A percentile compares a stretch with the other conserved stretches of the same genome.
phyloP scores from a whole-genome alignment of 2,113 vertebrate genomes.

The Pungitius pungitius region DNA sequence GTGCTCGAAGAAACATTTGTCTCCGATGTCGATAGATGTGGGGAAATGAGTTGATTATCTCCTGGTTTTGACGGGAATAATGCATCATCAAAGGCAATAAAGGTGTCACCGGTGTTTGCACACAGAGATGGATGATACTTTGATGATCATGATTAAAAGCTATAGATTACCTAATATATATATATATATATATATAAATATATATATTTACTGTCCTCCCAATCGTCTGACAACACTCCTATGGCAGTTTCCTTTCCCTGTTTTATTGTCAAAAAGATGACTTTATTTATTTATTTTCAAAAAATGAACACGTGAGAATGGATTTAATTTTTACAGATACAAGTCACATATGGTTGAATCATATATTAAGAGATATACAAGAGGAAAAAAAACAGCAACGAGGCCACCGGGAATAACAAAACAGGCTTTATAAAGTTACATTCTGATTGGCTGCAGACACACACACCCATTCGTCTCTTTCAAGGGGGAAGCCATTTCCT shows the following conservation, averaged over 20 bases:
- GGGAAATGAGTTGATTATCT: slow-evolving; percentile 73
- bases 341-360: slow-evolving; percentile 8
- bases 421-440: slow-evolving; percentile 20
- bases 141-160: slow-evolving; percentile 75
- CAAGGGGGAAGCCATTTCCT: slow-evolving; percentile 57
- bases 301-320: not conserved
- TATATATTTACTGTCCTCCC: slow-evolving; percentile 44
- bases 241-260: slow-evolving; percentile 8
- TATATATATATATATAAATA: too few species aligned
- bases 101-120: slow-evolving; percentile 69
- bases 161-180: slow-evolving; percentile 56
- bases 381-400: slow-evolving; percentile 21
- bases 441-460: slow-evolving; percentile 64
- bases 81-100: slow-evolving; percentile 78
- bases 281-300: not conserved
- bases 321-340: not conserved
- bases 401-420: slow-evolving; percentile 9
- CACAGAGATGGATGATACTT: slow-evolving; percentile 76
- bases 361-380: slow-evolving; percentile 25
- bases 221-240: slow-evolving; percentile 52
- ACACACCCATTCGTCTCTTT: slow-evolving; percentile 60
- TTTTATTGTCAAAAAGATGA: slow-evolving; percentile 3
- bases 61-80: slow-evolving; percentile 70
- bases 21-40: slow-evolving; percentile 51
- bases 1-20: slow-evolving; percentile 51